These are phyloP conservation scores for Cherax quadricarinatus DNA, from an alignment of 1,140 invertebrate species.

Conservation along the genomic window DNA sequence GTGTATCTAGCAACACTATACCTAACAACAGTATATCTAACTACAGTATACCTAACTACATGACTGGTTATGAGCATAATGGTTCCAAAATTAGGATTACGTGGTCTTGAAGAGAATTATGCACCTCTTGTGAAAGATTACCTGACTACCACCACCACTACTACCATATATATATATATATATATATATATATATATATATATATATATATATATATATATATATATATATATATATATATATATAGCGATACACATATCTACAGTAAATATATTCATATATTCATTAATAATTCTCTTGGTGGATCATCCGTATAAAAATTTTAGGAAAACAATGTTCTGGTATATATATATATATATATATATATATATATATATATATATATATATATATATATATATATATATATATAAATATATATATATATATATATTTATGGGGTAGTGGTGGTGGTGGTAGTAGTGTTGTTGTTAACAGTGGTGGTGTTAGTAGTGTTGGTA, in stretches of 20 bases:
- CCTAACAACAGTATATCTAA: too few species aligned
- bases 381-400: constrained; percentile 13
- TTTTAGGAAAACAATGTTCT: background rate
- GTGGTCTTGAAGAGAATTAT: too few species aligned
- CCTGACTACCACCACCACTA: too few species aligned
- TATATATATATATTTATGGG: background rate
- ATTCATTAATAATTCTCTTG: background rate
- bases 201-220: background rate
- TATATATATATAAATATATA: constrained; percentile 1
- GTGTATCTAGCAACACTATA: too few species aligned
- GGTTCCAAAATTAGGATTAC: too few species aligned
- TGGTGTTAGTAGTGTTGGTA: too few species aligned
- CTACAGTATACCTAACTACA: too few species aligned
- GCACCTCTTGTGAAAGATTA: too few species aligned
- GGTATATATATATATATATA: constrained; percentile 1
- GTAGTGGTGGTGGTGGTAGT: too few species aligned
- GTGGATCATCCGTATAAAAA: background rate
- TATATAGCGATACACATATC: background rate
- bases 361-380: constrained; percentile 13
- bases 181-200: background rate
- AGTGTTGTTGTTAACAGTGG: too few species aligned
- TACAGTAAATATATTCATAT: background rate
- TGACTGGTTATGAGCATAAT: too few species aligned
- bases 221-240: background rate
- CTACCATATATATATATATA: too few species aligned